Percentiles rank a stretch among this genome's conserved stretches.
phyloP scores from a whole-genome alignment of 2,797 vertebrate genomes.

The Parauchenoglanis ngamensis region DNA sequence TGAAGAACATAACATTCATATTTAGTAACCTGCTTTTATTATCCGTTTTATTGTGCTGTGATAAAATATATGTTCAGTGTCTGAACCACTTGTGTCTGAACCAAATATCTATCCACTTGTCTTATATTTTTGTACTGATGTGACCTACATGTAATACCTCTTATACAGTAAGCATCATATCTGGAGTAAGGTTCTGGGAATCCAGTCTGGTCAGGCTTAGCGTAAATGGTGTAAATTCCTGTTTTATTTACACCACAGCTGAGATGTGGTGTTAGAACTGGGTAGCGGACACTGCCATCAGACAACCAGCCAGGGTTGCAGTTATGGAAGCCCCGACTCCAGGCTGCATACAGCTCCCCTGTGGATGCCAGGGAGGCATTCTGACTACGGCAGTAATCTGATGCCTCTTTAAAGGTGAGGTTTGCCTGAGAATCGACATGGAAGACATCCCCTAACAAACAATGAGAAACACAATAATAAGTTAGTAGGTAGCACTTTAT shows the following conservation, averaged over 20 bases:
- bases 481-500: not conserved
- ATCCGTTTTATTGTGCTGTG: not conserved
- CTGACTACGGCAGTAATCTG: constrained; percentile 80
- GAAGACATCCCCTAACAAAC: constrained; percentile 85
- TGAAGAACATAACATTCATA: constrained; percentile 44
- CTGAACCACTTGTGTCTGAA: not conserved
- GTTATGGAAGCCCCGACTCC: constrained; percentile 88
- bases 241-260: constrained; percentile 83
- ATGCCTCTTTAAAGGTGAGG: constrained; percentile 87
- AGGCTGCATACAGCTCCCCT: constrained; percentile 87
- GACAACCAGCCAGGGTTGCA: constrained; percentile 91
- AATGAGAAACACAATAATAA: not conserved
- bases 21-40: not conserved
- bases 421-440: constrained; percentile 81
- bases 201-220: constrained; percentile 86
- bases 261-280: constrained; percentile 80
- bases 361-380: constrained; percentile 87
- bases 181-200: constrained; percentile 83
- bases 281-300: constrained; percentile 90
- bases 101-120: not conserved
- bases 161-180: constrained; percentile 91
- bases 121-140: not conserved
- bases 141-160: constrained; percentile 71
- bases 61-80: not conserved
- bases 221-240: constrained; percentile 86